Evolutionary conservation across 2,888 invertebrate species (phyloP).

Genomic region (Drosophila parthenogenetica): DNA sequence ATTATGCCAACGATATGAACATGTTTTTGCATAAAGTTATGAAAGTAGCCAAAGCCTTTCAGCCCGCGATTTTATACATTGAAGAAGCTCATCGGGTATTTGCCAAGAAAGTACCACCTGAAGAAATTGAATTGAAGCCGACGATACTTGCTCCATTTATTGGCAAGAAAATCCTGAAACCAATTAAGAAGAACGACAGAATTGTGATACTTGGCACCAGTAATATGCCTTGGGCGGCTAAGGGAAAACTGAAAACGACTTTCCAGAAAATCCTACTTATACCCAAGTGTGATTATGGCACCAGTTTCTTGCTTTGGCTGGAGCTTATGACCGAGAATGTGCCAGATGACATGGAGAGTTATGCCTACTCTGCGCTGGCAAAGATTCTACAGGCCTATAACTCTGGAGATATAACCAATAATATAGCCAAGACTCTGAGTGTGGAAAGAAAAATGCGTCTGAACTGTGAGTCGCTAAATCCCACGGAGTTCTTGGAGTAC

Average conservation of each 20-base stretch:
- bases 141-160: constrained; percentile 86
- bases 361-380: constrained; percentile 77
- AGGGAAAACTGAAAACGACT: constrained; percentile 68
- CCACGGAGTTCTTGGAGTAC: constrained; percentile 78
- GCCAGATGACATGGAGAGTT: constrained; percentile 63
- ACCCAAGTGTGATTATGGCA: constrained; percentile 83
- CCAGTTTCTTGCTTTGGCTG: constrained; percentile 80
- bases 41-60: constrained; percentile 87
- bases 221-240: constrained; percentile 86
- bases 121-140: constrained; percentile 85
- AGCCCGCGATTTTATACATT: constrained; percentile 88
- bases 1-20: constrained; percentile 87
- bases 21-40: constrained; percentile 88
- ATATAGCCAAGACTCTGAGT: constrained; percentile 71
- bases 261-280: constrained; percentile 82
- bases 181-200: constrained; percentile 86
- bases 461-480: constrained; percentile 57
- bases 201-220: constrained; percentile 86
- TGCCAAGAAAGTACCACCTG: constrained; percentile 85
- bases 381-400: constrained; percentile 79
- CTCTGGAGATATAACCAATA: constrained; percentile 83
- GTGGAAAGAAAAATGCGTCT: constrained; percentile 76
- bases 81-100: constrained; percentile 87
- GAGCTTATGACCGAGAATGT: constrained; percentile 72
- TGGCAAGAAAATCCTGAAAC: constrained; percentile 86